These are phyloP conservation scores for Phrynocephalus guinanensis DNA, from an alignment of 2,797 vertebrate genomes.

Conservation along the genomic window DNA sequence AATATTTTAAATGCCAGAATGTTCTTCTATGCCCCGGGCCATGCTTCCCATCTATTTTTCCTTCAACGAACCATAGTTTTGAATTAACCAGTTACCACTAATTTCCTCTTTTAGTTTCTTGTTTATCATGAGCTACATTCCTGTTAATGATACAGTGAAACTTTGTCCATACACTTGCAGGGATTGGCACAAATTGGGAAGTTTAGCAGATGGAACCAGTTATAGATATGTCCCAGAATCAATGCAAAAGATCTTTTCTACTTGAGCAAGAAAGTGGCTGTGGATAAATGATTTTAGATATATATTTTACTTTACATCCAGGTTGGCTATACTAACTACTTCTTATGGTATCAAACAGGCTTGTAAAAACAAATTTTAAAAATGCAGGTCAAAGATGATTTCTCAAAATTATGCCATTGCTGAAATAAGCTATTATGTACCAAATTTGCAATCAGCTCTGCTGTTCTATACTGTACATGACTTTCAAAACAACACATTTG, in stretches of 20 bases:
- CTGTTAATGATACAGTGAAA: background rate
- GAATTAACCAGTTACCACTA: background rate
- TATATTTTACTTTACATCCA: background rate
- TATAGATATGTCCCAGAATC: background rate
- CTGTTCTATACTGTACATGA: conserved; percentile 2
- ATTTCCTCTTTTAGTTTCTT: background rate
- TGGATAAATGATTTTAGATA: background rate
- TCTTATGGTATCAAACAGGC: background rate
- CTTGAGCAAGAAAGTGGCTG: background rate
- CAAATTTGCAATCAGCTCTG: background rate
- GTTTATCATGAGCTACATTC: background rate
- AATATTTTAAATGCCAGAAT: no score
- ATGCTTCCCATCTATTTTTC: no score
- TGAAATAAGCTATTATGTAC: background rate
- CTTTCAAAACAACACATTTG: conserved; percentile 7
- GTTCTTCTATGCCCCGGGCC: no score
- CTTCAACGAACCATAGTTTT: background rate
- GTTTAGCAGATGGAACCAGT: background rate
- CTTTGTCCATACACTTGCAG: background rate
- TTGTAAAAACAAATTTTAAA: background rate
- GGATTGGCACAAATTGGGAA: background rate
- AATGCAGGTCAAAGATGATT: background rate
- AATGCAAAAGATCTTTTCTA: background rate
- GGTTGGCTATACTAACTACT: background rate
- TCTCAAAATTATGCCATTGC: background rate